Evolutionary conservation across 2,797 vertebrate genomes (phyloP), one percentile per base, ranked within the genome.

Genomic region (Intellagama lesueurii): DNA sequence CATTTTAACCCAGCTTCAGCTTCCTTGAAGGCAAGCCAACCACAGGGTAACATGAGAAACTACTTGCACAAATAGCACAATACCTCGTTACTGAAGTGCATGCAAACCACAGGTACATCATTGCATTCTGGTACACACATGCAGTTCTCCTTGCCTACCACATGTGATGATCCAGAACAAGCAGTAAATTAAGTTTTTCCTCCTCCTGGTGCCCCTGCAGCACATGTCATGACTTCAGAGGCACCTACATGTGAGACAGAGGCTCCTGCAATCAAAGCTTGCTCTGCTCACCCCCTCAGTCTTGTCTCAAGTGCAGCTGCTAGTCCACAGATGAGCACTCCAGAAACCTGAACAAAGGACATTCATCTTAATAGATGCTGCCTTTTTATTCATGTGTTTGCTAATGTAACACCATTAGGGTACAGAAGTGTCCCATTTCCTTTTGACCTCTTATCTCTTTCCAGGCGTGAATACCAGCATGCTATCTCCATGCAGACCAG

Each of bases 371-470:
- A 93, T 30, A 1, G 5, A n/a, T 6, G 1, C 4, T 81, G 70
- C 0, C 2, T 72, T 94, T 90, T 90, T 83, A 86, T 92, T 92
- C 90, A 80, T 90, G 85, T 35, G 8, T 1, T 91, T 92, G 40
- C 47, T 91, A 87, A 93, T 47, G 2, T 89, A 73, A 90, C 87
- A 26, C 4, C 4, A 5, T 87, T 88, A 83, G 66, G 72, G 14
- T 91, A 87, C 72, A 85, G n/a, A 44, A 91, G 5, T 82, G 81
- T 73, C 30, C 89, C 73, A n/a, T 83, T 92, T 92, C 69, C 68
- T 92, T 89, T 89, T 89, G 87, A 90, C 81, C 91, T 69, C 2
- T 93, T 86, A 90, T 89, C 72, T 91, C 52, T 77, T 87, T 94
- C 19, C 64, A 94, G 90, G 81, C 7, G 78, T 91, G 69, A 94